These are phyloP conservation scores for Pteruthius melanotis DNA, from an alignment of 2,113 vertebrate species.

Conservation along the genomic window DNA sequence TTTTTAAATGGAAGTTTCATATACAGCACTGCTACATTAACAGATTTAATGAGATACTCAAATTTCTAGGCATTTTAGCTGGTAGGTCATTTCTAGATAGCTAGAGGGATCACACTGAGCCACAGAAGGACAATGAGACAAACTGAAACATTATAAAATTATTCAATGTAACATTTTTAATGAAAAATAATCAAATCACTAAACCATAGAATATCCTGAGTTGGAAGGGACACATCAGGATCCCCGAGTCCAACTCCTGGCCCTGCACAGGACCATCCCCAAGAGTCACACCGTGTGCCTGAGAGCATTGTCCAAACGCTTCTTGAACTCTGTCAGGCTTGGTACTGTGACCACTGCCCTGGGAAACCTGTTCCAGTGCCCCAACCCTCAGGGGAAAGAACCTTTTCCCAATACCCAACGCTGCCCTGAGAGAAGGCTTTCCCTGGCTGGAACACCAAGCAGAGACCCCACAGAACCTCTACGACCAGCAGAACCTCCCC, in stretches of 20 bases:
- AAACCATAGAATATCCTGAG: neutral
- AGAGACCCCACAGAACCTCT: neutral
- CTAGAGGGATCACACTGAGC: neutral
- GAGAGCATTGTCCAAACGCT: neutral
- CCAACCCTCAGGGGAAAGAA: neutral
- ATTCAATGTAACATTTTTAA: neutral
- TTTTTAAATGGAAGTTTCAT: neutral
- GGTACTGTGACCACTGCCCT: neutral
- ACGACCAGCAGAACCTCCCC: neutral
- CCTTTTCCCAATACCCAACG: neutral
- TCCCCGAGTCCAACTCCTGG: neutral
- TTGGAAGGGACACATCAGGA: neutral
- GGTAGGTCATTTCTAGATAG: neutral
- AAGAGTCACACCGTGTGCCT: neutral
- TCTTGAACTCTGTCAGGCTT: neutral
- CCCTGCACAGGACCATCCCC: neutral
- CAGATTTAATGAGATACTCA: neutral
- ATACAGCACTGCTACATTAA: neutral
- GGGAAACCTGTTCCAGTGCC: neutral
- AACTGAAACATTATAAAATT: neutral
- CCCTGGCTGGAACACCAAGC: rapidly evolving
- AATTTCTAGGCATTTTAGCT: neutral
- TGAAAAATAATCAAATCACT: neutral
- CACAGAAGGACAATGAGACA: neutral
- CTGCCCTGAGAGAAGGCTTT: neutral